A percentile compares a stretch with the other conserved stretches of the same genome.
These are phyloP conservation scores for Siderastrea radians DNA, from an alignment of 92 coral and sea anemone species.

Conservation along the genomic window DNA sequence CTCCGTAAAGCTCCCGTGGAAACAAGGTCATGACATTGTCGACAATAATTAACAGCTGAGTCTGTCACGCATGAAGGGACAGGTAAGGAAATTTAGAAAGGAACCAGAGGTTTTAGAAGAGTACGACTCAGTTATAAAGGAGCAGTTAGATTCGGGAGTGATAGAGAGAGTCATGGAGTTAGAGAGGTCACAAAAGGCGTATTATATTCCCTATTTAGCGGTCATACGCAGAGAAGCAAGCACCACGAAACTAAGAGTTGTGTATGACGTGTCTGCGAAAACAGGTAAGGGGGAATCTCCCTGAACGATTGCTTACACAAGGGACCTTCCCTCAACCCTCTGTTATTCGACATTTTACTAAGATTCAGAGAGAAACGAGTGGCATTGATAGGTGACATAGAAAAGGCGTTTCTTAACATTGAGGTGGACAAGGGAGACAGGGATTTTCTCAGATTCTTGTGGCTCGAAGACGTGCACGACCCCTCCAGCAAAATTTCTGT, in stretches of 20 bases:
- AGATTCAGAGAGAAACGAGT: slow-evolving; percentile 45
- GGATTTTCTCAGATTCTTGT: slow-evolving; percentile 65
- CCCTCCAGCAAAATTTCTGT: too few species aligned
- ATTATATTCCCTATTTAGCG: too few species aligned
- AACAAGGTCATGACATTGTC: slow-evolving; percentile 29
- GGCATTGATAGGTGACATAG: slow-evolving; percentile 49
- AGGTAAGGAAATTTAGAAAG: slow-evolving; percentile 44
- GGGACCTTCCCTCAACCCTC: slow-evolving; percentile 64
- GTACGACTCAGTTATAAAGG: slow-evolving; percentile 52
- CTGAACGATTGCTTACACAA: slow-evolving; percentile 73
- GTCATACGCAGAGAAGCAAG: too few species aligned
- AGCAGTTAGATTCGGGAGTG: too few species aligned
- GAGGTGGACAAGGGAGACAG: slow-evolving; percentile 58
- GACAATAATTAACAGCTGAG: slow-evolving; percentile 41
- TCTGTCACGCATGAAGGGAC: slow-evolving; percentile 52
- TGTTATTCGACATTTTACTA: slow-evolving; percentile 49
- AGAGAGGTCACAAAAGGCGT: too few species aligned
- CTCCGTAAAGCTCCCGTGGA: slow-evolving; percentile 63
- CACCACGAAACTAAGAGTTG: too few species aligned
- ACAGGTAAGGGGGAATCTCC: slow-evolving; percentile 10
- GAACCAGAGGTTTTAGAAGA: slow-evolving; percentile 51
- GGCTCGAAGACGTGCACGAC: too few species aligned
- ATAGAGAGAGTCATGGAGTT: too few species aligned
- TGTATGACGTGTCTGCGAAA: too few species aligned
- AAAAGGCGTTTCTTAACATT: slow-evolving; percentile 59